A percentile compares a stretch with the other conserved stretches of the same genome.
Evolutionary conservation across 2,797 vertebrate genomes (phyloP).

Genomic region (Adelosebastes latens): DNA sequence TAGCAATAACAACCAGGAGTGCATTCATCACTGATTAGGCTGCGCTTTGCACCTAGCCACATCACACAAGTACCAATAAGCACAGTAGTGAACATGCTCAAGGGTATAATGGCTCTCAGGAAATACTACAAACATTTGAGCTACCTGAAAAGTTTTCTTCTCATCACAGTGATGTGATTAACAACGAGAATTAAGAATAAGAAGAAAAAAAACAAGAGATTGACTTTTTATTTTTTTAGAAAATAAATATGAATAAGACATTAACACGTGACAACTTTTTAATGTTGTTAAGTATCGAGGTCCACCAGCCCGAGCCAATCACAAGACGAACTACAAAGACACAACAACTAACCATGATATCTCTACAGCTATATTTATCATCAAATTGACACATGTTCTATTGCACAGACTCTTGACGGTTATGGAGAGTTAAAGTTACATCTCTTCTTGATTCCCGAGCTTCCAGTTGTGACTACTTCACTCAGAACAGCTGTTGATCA

Average conservation of each 20-base stretch:
- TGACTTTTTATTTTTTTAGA: not conserved
- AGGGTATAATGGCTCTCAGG: conserved; percentile 11
- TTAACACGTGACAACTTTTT: no score
- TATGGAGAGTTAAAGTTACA: no score
- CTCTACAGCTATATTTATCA: no score
- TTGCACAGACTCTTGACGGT: no score
- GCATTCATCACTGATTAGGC: conserved; percentile 55
- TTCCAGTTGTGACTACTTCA: no score
- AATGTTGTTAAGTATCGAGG: no score
- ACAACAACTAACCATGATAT: no score
- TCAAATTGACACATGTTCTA: no score
- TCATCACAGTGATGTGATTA: not conserved
- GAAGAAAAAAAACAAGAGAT: not conserved
- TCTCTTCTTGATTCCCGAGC: no score
- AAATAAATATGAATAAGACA: no score
- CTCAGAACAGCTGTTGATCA: not conserved
- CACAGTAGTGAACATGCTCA: not conserved
- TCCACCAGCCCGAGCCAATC: no score
- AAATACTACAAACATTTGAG: not conserved
- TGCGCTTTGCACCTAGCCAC: conserved; percentile 10
- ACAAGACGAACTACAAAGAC: no score
- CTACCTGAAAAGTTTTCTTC: not conserved
- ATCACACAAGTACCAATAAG: conserved; percentile 27
- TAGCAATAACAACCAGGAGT: conserved; percentile 35
- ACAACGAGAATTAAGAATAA: not conserved